A percentile compares a stretch with the other conserved stretches of the same genome.
These are phyloP conservation scores for Peribatodes rhomboidaria DNA, from an alignment of 2,888 invertebrate species.

Conservation along the genomic window DNA sequence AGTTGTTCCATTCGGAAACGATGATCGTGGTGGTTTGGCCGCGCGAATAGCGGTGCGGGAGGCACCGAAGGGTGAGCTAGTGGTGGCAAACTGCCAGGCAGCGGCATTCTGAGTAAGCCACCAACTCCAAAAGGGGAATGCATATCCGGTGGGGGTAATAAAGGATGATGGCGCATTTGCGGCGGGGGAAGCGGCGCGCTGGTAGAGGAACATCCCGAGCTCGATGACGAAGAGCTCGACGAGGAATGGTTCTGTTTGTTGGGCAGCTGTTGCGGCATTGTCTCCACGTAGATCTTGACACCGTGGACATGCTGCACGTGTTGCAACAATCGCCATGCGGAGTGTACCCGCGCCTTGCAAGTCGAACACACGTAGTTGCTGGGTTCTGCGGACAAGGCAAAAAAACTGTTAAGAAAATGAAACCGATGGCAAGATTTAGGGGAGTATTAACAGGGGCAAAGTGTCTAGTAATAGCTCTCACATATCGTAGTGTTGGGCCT, in stretches of 20 bases:
- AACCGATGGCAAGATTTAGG: constrained; percentile 77
- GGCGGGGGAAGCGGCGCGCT: constrained; percentile 87
- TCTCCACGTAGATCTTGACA: constrained; percentile 95
- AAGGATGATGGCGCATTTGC: constrained; percentile 88
- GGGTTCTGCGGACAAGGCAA: constrained; percentile 91
- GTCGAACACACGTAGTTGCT: constrained; percentile 97
- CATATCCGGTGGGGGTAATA: constrained; percentile 90
- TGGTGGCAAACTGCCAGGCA: constrained; percentile 88
- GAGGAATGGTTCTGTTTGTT: constrained; percentile 86
- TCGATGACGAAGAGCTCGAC: constrained; percentile 86
- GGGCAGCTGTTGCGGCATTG: constrained; percentile 74
- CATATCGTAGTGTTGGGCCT: constrained; percentile 85
- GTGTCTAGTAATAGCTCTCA: constrained; percentile 87
- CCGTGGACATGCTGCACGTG: constrained; percentile 98
- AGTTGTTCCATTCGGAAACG: constrained; percentile 94
- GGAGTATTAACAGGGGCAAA: constrained; percentile 85
- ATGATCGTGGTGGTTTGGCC: constrained; percentile 92
- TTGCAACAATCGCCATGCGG: constrained; percentile 98
- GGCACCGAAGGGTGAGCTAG: constrained; percentile 90
- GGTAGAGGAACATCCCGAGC: constrained; percentile 84
- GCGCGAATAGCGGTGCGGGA: constrained; percentile 91
- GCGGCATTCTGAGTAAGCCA: constrained; percentile 91
- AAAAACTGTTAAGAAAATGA: constrained; percentile 55
- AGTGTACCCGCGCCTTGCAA: constrained; percentile 95
- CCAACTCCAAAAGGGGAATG: constrained; percentile 92